Base-by-base conservation (phyloP, 2,888 invertebrate species). In the Lepas anatifera region DNA sequence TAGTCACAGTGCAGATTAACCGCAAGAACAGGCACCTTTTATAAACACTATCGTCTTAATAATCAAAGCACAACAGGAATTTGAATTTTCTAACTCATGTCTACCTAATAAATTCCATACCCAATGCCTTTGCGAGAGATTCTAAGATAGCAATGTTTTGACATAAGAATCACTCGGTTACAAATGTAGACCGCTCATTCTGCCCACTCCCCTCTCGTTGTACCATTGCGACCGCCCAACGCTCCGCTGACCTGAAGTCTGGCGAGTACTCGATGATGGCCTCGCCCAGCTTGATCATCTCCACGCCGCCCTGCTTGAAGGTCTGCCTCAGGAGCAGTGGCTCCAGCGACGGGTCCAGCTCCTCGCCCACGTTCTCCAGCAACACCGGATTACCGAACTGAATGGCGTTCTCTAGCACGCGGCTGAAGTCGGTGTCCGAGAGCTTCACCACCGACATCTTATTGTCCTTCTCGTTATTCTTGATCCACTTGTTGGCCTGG, bases 401-500 rank as follows among this genome's bases (percentile, higher is more conserved):
- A 70, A 96, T 88, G 69, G 89, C 87, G 76, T 85, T 86, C 81
- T 94, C 94, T 73, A 96, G 79, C 0, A 88, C 84, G 67, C 89
- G 83, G 73, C 90, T 85, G 80, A 94, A 95, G 81, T 90, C 90
- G 2, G 84, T 74, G 80, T 95, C 94, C 0, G 91, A 88, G 73
- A 92, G 83, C 79, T 95, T 94, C 70, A 95, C 87, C 18, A 94
- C 87, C 74, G 85, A 83, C 37, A 96, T 81, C 73, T 88, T 85
- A 79, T 92, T 92, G 25, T 86, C 84, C 70, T 89, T 89, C 79
- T 96, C 95, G 87, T 94, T 89, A 78, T 90, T 94, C 81, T 93
- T 93, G 27, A 96, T 85, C 95, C 95, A 96, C 80, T 92, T 95
- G 81, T 93, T 95, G 0, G 95, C 94, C 84, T 95, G 95, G 64